Conservation (phyloP, 2,113 vertebrate species). For the Boleophthalmus pectinirostris region DNA sequence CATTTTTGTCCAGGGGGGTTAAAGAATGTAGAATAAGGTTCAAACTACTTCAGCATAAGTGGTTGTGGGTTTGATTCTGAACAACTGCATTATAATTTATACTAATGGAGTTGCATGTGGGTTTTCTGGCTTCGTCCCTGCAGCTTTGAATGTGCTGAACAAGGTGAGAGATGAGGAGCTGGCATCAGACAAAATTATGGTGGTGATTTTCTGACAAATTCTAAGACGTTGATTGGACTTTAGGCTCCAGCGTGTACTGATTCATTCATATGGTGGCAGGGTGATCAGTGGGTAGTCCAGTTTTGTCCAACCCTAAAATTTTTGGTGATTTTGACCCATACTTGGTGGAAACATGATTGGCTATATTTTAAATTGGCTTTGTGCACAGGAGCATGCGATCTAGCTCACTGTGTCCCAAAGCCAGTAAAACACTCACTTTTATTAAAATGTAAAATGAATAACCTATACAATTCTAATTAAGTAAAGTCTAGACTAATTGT, state of each 20-base stretch:
- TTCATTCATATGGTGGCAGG: neutral
- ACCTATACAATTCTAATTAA: too few relatives aligned
- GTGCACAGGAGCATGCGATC: too few relatives aligned
- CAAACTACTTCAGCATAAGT: neutral
- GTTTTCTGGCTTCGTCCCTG: neutral
- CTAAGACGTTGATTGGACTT: neutral
- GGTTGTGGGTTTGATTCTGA: neutral
- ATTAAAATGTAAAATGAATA: too few relatives aligned
- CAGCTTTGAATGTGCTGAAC: neutral
- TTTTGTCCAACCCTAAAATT: neutral
- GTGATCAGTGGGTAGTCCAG: neutral
- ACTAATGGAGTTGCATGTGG: neutral
- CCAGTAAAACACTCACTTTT: too few relatives aligned
- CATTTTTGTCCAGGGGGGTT: too few relatives aligned
- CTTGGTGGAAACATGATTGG: too few relatives aligned
- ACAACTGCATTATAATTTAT: neutral
- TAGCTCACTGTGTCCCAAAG: too few relatives aligned
- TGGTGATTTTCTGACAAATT: neutral
- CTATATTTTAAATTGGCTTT: too few relatives aligned
- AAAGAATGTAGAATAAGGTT: too few relatives aligned
- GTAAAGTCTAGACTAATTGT: too few relatives aligned
- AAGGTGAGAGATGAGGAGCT: neutral
- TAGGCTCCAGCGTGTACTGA: neutral
- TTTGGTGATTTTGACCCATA: too few relatives aligned
- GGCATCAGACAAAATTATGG: neutral